A percentile compares a stretch with the other conserved stretches of the same genome.
phyloP scores from a whole-genome alignment of 2,888 invertebrate genomes.

The Frankliniella intonsa region DNA sequence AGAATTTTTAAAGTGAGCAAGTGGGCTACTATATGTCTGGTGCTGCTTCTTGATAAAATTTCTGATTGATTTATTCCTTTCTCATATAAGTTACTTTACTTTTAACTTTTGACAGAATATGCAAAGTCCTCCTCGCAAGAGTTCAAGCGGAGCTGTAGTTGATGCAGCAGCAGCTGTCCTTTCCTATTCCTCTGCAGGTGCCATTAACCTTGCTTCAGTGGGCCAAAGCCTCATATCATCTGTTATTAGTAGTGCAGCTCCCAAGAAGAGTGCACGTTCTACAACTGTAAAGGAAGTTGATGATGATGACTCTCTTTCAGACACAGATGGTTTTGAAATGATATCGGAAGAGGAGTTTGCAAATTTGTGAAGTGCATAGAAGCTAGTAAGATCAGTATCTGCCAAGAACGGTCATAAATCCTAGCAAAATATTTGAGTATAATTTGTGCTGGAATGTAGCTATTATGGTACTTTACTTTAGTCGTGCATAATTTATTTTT shows the following conservation, averaged over 20 bases:
- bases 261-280: not conserved
- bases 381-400: not conserved
- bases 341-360: slow-evolving; percentile 6
- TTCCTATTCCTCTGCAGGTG: slow-evolving; percentile 5
- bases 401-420: not conserved
- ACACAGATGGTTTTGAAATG: slow-evolving; percentile 17
- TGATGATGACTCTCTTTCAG: not conserved
- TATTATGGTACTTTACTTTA: not conserved
- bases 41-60: too few species aligned
- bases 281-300: not conserved
- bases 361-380: not conserved
- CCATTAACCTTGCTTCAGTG: slow-evolving; percentile 2
- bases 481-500: slow-evolving; percentile 1
- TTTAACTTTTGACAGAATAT: too few species aligned
- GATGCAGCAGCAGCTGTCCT: slow-evolving; percentile 5
- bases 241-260: not conserved
- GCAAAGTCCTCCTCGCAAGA: not conserved
- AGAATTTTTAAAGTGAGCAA: not conserved
- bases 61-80: too few species aligned
- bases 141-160: not conserved
- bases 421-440: not conserved
- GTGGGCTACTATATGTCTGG: too few species aligned
- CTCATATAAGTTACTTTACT: not conserved
- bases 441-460: not conserved
- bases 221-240: slow-evolving; percentile 15